These are phyloP conservation scores for Turnix velox DNA, from an alignment of 2,113 vertebrate species.

Conservation along the genomic window DNA sequence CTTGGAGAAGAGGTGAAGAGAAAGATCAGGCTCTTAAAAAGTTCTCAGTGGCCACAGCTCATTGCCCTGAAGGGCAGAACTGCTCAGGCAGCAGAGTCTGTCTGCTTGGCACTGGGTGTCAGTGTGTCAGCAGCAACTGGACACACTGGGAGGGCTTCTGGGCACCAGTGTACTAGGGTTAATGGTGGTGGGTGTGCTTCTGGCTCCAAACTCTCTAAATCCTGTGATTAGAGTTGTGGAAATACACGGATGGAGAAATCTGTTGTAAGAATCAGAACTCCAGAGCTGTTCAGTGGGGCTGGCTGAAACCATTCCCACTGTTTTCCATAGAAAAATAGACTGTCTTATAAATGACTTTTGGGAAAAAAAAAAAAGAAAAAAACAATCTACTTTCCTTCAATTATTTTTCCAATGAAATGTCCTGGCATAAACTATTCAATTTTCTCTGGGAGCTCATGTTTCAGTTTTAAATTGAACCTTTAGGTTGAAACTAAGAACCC, in stretches of 20 bases:
- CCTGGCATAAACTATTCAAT: not conserved
- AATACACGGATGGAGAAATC: not conserved
- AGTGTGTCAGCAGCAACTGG: not conserved
- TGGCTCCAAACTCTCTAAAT: not conserved
- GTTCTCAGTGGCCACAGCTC: not conserved
- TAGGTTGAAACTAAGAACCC: not conserved
- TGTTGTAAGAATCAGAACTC: not conserved
- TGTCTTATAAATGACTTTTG: not conserved
- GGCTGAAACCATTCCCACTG: not conserved
- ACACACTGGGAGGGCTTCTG: not conserved
- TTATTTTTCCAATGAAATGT: not conserved
- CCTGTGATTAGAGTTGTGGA: not conserved
- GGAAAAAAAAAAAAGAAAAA: not conserved
- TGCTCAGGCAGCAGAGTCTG: not conserved
- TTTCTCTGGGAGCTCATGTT: not conserved
- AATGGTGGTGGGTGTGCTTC: not conserved
- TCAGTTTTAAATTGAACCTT: not conserved
- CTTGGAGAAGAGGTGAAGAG: not conserved
- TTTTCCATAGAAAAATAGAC: not conserved
- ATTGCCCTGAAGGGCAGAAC: not conserved
- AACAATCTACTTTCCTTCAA: not conserved
- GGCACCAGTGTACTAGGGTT: not conserved
- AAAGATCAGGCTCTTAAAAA: not conserved
- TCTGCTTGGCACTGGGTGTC: not conserved
- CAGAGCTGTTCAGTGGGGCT: not conserved